phyloP scores from a whole-genome alignment of 2,113 vertebrate genomes.

The Hymenochirus boettgeri region DNA sequence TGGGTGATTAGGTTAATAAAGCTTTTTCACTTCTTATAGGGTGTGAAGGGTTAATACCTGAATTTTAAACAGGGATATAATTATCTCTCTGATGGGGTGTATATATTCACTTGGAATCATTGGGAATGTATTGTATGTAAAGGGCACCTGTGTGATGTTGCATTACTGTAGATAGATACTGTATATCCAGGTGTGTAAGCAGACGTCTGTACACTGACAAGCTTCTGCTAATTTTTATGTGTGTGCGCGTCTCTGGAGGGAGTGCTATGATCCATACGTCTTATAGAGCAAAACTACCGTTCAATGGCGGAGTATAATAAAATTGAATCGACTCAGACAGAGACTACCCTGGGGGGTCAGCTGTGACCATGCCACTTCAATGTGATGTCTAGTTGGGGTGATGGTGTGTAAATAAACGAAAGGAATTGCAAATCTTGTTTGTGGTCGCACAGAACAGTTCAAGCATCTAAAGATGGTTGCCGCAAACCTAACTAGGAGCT shows the following conservation, averaged over 20 bases:
- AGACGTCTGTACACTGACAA: constrained; percentile 60
- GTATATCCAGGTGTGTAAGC: constrained; percentile 38
- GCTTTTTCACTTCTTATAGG: too few relatives aligned
- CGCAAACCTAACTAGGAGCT: constrained; percentile 81
- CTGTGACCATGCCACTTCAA: constrained; percentile 69
- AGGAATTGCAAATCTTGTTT: constrained; percentile 84
- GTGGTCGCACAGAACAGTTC: constrained; percentile 75
- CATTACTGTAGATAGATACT: too few relatives aligned
- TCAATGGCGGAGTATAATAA: constrained; percentile 65
- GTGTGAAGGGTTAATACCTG: too few relatives aligned
- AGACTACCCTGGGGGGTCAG: constrained; percentile 80
- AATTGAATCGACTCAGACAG: constrained; percentile 88
- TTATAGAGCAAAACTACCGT: constrained; percentile 60
- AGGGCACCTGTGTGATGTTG: too few relatives aligned
- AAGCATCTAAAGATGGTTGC: constrained; percentile 88
- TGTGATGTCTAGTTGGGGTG: constrained; percentile 84
- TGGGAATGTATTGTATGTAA: too few relatives aligned
- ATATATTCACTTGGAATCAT: too few relatives aligned
- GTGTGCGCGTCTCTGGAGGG: constrained; percentile 58
- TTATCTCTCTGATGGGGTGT: too few relatives aligned
- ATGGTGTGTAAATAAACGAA: constrained; percentile 93
- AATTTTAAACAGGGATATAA: too few relatives aligned
- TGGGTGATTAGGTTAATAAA: too few relatives aligned
- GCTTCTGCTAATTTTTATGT: constrained; percentile 66
- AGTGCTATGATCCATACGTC: constrained; percentile 50